Base-by-base conservation (phyloP, 2,888 invertebrate species). In the Parnassius apollo region DNA sequence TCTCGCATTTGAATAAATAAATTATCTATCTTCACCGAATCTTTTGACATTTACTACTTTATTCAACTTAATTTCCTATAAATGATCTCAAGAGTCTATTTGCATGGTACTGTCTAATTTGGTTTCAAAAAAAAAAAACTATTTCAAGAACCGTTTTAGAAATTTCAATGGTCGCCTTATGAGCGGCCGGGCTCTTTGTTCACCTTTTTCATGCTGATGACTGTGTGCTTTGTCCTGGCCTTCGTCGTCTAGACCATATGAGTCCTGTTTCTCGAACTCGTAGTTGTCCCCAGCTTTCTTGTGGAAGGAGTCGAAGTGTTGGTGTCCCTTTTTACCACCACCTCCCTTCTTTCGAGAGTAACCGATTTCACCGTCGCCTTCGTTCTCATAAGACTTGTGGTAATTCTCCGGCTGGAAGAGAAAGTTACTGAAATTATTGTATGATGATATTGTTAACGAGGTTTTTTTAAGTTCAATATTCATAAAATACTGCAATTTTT, bases 231-330 rank as follows among this genome's bases (percentile, higher is more conserved):
- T 93, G 62, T 88, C 89, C 48, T 93, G 92, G 2, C 80, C 87
- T 42, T 85, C 91, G 13, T 91, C 84, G 13, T 93, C 93, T 53
- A 91, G 89, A 1, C 95, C 95, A 75, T 88, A 95, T 57, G 94
- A 93, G 53, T 94, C 93, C 74, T 95, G 93, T 74, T 94, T 93
- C 78, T 95, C 95, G 71, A 94, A 94, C 69, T 94, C 95, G 80
- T 94, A 95, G 75, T 94, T 93, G 81, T 95, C 95, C 0, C 95
- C 95, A 48, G 94, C 94, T 78, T 94, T 95, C 81, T 95, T 95
- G 84, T 95, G 95, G 85, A 88, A 95, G 58, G 94, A 94, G 83
- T 95, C 95, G 74, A 93, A 94, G 71, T 94, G 94, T 79, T 95
- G 94, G 87, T 95, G 95, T 0, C 95, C 95, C 69, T 94, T 94